phyloP scores from a whole-genome alignment of 2,797 vertebrate genomes.

The Glyptemys insculpta region DNA sequence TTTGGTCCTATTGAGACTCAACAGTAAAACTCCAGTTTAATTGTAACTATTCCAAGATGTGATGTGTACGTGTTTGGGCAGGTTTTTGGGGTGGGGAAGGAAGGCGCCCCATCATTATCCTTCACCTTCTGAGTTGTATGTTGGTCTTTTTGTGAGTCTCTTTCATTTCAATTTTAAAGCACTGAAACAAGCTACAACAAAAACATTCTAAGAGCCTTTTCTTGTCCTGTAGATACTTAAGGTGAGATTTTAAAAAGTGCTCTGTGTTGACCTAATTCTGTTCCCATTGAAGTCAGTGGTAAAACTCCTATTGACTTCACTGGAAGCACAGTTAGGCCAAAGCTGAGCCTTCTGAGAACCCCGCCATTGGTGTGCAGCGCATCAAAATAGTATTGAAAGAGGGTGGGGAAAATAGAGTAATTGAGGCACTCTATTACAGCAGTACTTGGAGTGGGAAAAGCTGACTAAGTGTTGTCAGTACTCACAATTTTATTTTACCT shows the following conservation, averaged over 20 bases:
- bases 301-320: conserved; percentile 41
- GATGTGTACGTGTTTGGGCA: not conserved
- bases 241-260: conserved; percentile 34
- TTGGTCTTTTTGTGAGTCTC: not conserved
- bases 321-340: conserved; percentile 32
- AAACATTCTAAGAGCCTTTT: not conserved
- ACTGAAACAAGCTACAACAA: not conserved
- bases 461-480: not conserved
- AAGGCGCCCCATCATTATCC: not conserved
- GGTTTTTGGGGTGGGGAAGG: not conserved
- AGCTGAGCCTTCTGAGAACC: conserved; percentile 22
- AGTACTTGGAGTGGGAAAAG: not conserved
- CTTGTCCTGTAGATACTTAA: not conserved
- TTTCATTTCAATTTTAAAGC: not conserved
- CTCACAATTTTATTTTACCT: not conserved
- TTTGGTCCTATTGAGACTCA: not conserved
- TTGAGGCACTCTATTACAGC: conserved; percentile 17
- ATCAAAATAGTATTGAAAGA: not conserved
- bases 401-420: not conserved
- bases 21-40: not conserved
- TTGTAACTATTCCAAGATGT: not conserved
- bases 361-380: not conserved
- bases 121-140: not conserved
- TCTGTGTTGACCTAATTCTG: conserved; percentile 28
- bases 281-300: conserved; percentile 32